Conservation (phyloP, 2,888 invertebrate species). For the Volucella inanis region DNA sequence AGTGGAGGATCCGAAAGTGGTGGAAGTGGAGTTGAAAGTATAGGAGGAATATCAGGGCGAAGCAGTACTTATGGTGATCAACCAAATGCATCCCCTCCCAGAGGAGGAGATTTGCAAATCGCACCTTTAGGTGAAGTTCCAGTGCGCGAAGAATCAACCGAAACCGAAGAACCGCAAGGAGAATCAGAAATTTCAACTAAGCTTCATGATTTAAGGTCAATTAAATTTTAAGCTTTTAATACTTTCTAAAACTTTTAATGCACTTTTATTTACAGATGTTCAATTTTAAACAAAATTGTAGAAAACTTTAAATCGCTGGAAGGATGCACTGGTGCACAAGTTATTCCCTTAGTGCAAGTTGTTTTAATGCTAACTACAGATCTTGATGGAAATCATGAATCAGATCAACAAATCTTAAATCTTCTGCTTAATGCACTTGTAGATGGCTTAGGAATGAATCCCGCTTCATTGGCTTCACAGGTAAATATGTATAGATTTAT, state of each 20-base stretch:
- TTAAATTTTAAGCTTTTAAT: neutral
- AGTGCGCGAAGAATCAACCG: slow-evolving; percentile 77
- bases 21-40: slow-evolving; percentile 95
- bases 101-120: slow-evolving; percentile 75
- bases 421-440: slow-evolving; percentile 89
- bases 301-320: slow-evolving; percentile 90
- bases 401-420: slow-evolving; percentile 90
- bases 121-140: slow-evolving; percentile 75
- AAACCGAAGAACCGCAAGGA: slow-evolving; percentile 78
- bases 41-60: slow-evolving; percentile 96
- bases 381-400: slow-evolving; percentile 92
- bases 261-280: slow-evolving; percentile 79
- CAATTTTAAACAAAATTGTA: slow-evolving; percentile 89
- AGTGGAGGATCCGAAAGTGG: slow-evolving; percentile 93
- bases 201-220: slow-evolving; percentile 81
- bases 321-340: slow-evolving; percentile 91
- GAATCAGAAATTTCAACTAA: slow-evolving; percentile 82
- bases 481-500: slow-evolving; percentile 76
- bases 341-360: slow-evolving; percentile 96
- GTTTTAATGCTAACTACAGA: slow-evolving; percentile 95
- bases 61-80: slow-evolving; percentile 95
- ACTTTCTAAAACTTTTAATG: neutral
- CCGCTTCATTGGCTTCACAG: slow-evolving; percentile 83
- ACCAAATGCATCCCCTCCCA: slow-evolving; percentile 81
- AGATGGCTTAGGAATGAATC: slow-evolving; percentile 88